These are phyloP conservation scores for Hipposideros larvatus DNA, from an alignment of 2,797 vertebrate species.

Conservation along the genomic window DNA sequence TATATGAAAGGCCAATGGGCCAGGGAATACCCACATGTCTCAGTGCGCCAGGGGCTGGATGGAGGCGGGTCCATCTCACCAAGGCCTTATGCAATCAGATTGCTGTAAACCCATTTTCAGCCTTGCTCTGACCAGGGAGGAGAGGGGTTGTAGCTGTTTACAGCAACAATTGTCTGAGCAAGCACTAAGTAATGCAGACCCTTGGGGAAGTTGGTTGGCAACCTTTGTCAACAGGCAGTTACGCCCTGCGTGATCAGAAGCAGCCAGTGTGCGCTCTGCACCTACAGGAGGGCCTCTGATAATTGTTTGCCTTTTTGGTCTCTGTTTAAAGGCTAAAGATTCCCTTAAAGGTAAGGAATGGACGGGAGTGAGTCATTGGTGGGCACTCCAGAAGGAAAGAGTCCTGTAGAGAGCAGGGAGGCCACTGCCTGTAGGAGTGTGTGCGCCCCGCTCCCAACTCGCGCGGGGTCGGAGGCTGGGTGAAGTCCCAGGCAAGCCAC, in stretches of 20 bases:
- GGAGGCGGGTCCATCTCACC: neutral
- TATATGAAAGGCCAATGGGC: neutral
- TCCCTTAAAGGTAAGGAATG: neutral
- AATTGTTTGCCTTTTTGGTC: neutral
- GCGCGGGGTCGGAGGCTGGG: neutral
- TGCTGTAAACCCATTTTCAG: neutral
- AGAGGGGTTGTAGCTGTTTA: neutral
- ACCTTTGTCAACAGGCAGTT: neutral
- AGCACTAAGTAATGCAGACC: slow-evolving; percentile 3
- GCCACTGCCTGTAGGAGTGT: rapidly evolving
- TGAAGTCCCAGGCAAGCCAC: neutral
- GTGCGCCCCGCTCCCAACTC: neutral
- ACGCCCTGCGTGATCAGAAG: neutral
- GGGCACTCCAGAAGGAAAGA: neutral
- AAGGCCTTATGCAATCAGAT: neutral
- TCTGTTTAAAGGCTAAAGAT: slow-evolving; percentile 8
- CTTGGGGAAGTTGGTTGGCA: neutral
- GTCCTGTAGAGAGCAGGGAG: neutral
- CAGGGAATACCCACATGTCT: neutral
- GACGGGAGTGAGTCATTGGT: neutral
- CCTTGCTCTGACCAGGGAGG: neutral
- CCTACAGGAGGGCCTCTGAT: neutral
- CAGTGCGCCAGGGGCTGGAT: neutral
- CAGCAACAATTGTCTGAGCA: slow-evolving; percentile 33
- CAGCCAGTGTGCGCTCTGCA: neutral